Evolutionary conservation across 2,113 vertebrate species (phyloP).

Genomic region (Limnothrissa miodon): DNA sequence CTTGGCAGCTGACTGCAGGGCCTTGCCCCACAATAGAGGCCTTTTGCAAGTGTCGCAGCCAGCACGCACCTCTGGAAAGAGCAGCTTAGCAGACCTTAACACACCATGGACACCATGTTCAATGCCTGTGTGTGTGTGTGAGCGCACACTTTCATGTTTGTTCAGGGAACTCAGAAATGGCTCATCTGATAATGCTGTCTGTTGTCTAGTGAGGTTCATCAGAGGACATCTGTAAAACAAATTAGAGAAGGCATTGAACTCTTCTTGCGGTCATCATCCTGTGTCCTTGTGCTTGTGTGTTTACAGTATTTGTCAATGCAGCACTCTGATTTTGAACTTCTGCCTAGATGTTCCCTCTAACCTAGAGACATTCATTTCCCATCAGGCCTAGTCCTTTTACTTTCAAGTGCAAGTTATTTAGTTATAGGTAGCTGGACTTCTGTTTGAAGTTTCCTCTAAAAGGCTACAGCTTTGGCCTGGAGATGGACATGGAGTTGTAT

Average conservation of each 20-base stretch:
- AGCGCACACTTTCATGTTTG: not conserved
- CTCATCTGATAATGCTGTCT: not conserved
- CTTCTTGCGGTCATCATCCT: not conserved
- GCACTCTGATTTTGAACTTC: not conserved
- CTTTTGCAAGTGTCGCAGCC: not conserved
- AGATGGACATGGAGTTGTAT: too few species aligned
- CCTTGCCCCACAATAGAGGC: constrained; percentile 14
- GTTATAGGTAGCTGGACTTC: too few species aligned
- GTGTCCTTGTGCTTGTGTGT: not conserved
- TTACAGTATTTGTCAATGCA: not conserved
- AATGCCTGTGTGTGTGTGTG: not conserved
- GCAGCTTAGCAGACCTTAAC: not conserved
- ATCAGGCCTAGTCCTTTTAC: not conserved
- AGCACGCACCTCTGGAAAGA: not conserved
- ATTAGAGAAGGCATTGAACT: not conserved
- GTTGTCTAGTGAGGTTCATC: not conserved
- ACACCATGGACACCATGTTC: not conserved
- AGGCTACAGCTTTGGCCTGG: too few species aligned
- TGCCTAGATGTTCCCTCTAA: not conserved
- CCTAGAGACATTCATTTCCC: not conserved
- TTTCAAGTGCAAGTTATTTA: too few species aligned
- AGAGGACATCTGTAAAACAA: not conserved
- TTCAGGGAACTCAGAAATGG: not conserved
- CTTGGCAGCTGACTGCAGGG: constrained; percentile 24
- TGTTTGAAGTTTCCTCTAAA: too few species aligned